Conservation (phyloP, 2,113 vertebrate genomes). For the Cyrtonyx montezumae region DNA sequence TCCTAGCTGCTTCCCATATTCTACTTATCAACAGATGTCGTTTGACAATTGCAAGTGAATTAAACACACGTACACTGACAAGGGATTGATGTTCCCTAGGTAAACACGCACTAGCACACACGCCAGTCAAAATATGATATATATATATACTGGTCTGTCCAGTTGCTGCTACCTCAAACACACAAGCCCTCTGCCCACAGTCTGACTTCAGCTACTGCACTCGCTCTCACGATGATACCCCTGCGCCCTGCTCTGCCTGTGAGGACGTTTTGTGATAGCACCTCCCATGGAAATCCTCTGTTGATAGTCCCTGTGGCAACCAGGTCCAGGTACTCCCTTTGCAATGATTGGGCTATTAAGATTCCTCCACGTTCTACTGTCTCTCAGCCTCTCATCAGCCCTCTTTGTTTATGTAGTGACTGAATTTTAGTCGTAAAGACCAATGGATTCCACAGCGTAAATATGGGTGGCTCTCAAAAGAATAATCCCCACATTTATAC, state of each 20-base stretch:
- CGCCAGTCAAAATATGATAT: too few relatives aligned
- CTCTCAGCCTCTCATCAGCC: neutral
- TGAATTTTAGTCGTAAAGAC: neutral
- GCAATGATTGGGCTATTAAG: neutral
- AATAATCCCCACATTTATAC: neutral
- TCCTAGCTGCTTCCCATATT: neutral
- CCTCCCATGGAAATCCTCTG: neutral
- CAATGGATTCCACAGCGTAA: neutral
- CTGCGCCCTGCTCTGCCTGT: neutral
- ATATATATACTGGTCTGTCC: neutral
- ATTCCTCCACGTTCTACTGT: neutral
- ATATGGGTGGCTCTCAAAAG: neutral
- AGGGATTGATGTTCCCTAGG: neutral
- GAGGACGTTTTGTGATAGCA: neutral
- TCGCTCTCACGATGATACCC: too few relatives aligned
- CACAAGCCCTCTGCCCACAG: fast-evolving
- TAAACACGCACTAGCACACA: neutral
- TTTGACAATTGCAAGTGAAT: neutral
- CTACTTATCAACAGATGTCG: neutral
- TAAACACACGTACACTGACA: neutral
- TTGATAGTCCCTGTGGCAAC: neutral
- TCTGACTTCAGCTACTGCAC: neutral
- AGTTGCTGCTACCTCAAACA: neutral
- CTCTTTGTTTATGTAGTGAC: neutral
- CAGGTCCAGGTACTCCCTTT: neutral